Base-by-base conservation (phyloP, 2,888 invertebrate species). In the Adelphocoris suturalis region DNA sequence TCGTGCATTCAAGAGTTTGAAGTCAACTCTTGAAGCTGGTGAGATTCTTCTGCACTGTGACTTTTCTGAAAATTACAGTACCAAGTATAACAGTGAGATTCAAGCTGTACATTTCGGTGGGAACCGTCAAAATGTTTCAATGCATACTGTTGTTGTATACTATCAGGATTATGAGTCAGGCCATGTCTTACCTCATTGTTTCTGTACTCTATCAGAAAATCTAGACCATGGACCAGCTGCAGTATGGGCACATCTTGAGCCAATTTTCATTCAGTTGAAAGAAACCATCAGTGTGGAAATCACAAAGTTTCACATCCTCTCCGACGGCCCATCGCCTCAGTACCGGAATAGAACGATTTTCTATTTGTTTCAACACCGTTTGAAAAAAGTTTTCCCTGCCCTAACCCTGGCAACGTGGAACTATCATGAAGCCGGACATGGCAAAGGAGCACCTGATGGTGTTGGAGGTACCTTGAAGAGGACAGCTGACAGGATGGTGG, bases 301-400 rank as follows among this genome's bases (percentile, higher is more conserved):
- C 13, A 57, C 57, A 16, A 89, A 61, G 78, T 61, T 93, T 12
- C 93, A 93, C 91, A 93, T 93, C 86, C 37, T 93, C 4, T 93
- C 92, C 90, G 93, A 93, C 91, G 92, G 93, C 7, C 93, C 93
- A 9, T 92, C 92, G 0, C 92, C 92, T 9, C 93, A 93, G 89
- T 93, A 93, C 90, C 89, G 92, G 37, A 93, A 93, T 89, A 93
- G 93, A 92, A 91, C 91, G 0, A 93, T 93, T 92, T 93, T 94
- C 91, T 92, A 91, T 92, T 91, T 92, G 80, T 87, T 93, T 88
- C 92, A 91, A 27, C 89, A 90, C 90, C 90, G 91, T 86, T 84
- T 92, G 37, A 84, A 68, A 68, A 37, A 91, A 90, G 16, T 90
- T 81, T 55, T 92, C 89, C 86, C 91, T 86, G 61, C 81, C 14